phyloP scores from a whole-genome alignment of 2,888 invertebrate species.

The Nemapogon koenigi region DNA sequence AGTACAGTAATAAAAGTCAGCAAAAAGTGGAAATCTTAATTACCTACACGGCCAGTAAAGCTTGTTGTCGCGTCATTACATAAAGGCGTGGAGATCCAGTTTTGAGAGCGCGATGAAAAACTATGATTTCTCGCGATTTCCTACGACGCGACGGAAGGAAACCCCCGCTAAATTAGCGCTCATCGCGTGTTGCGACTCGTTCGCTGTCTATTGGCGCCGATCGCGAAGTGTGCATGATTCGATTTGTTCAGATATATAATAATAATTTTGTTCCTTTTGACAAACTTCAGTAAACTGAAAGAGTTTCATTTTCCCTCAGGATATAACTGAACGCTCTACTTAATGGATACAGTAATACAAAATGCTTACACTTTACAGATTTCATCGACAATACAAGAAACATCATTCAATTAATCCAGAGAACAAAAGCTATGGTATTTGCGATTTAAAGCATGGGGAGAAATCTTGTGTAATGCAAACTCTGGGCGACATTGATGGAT shows the following conservation, averaged over 20 bases:
- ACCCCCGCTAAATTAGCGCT: conserved; percentile 46
- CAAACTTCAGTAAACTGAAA: too few species aligned
- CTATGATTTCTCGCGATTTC: conserved; percentile 56
- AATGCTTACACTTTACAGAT: too few species aligned
- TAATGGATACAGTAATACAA: too few species aligned
- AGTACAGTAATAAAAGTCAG: conserved; percentile 57
- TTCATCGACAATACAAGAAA: not conserved
- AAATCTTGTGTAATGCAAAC: conserved; percentile 62
- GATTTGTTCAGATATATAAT: too few species aligned
- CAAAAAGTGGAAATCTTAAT: conserved; percentile 64
- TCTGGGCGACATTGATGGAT: conserved; percentile 59
- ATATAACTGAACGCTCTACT: too few species aligned
- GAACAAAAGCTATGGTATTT: conserved; percentile 55
- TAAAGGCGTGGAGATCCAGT: conserved; percentile 57
- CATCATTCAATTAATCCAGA: conserved; percentile 39
- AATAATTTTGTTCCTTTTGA: too few species aligned
- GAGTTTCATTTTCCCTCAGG: too few species aligned
- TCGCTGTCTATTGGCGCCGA: conserved; percentile 28
- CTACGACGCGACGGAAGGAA: conserved; percentile 56
- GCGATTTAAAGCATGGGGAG: conserved; percentile 52
- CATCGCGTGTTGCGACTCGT: conserved; percentile 52
- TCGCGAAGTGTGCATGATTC: conserved; percentile 8
- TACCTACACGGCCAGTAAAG: conserved; percentile 42
- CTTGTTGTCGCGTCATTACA: conserved; percentile 50
- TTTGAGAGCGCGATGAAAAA: conserved; percentile 49